These are phyloP conservation scores for Poecilia wingei DNA, from an alignment of 2,797 vertebrate genomes.

Conservation along the genomic window DNA sequence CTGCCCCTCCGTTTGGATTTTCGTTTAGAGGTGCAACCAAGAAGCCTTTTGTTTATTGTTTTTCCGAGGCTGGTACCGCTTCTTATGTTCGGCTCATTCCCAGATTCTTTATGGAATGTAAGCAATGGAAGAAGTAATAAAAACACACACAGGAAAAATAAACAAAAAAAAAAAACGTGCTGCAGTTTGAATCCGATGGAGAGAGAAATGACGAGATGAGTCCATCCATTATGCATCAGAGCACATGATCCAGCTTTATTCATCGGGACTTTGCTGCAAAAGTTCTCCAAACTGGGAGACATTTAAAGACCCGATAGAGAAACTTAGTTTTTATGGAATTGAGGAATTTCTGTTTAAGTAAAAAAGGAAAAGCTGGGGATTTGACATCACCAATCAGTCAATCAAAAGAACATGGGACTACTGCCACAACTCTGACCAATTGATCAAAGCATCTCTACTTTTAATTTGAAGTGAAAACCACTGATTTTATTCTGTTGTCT, in stretches of 20 bases:
- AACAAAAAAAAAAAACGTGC: not conserved
- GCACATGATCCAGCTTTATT: not conserved
- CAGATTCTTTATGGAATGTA: not conserved
- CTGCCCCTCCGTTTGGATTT: not conserved
- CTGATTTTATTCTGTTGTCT: conserved; percentile 27
- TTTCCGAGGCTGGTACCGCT: not conserved
- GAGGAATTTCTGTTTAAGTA: not conserved
- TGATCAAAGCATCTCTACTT: not conserved
- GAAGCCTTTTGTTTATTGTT: not conserved
- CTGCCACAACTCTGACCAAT: not conserved
- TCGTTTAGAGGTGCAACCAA: not conserved
- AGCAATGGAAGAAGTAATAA: not conserved
- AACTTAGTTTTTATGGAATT: not conserved
- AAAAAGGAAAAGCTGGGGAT: not conserved
- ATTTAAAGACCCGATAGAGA: not conserved
- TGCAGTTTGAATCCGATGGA: not conserved
- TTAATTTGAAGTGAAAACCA: not conserved
- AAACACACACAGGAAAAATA: not conserved
- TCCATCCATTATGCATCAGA: not conserved
- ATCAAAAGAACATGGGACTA: not conserved
- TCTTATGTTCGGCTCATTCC: not conserved
- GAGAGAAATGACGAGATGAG: not conserved
- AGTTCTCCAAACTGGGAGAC: not conserved
- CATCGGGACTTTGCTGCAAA: not conserved
- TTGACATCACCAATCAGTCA: not conserved